These are phyloP conservation scores for Sphaerodactylus townsendi DNA, from an alignment of 2,113 vertebrate species.

Conservation along the genomic window DNA sequence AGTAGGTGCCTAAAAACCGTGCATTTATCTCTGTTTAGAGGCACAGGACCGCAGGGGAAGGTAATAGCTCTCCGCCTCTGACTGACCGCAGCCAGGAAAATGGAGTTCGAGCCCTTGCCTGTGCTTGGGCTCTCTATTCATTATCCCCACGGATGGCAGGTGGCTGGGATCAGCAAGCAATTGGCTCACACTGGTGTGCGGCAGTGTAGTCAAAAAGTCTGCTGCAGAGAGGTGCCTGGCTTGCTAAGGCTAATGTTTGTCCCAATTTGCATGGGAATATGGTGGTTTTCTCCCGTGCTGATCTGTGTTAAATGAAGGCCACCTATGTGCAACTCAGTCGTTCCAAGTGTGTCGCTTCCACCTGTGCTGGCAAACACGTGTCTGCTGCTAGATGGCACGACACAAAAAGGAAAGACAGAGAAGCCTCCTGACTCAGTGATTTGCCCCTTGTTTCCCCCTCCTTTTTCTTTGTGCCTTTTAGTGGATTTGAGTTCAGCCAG, in stretches of 20 bases:
- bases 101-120: slow-evolving; percentile 22
- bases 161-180: slow-evolving; percentile 40
- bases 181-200: slow-evolving; percentile 3
- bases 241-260: not conserved
- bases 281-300: not conserved
- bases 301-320: not conserved
- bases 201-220: not conserved
- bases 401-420: not conserved
- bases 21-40: slow-evolving; percentile 17
- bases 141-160: slow-evolving; percentile 26
- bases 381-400: not conserved
- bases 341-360: not conserved
- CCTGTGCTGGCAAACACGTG: not conserved
- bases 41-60: slow-evolving; percentile 19
- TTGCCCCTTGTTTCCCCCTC: not conserved
- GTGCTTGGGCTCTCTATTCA: not conserved
- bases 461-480: slow-evolving; percentile 51
- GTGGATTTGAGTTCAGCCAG: slow-evolving; percentile 98
- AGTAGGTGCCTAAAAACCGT: slow-evolving; percentile 62
- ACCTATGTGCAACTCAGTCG: not conserved
- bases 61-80: not conserved
- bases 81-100: slow-evolving; percentile 14
- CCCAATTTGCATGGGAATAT: not conserved
- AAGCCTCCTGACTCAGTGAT: slow-evolving; percentile 9
- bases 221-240: not conserved